Evolutionary conservation across 2,888 invertebrate species (phyloP), one percentile per base, ranked within the genome.

Genomic region (Apamea sordens): DNA sequence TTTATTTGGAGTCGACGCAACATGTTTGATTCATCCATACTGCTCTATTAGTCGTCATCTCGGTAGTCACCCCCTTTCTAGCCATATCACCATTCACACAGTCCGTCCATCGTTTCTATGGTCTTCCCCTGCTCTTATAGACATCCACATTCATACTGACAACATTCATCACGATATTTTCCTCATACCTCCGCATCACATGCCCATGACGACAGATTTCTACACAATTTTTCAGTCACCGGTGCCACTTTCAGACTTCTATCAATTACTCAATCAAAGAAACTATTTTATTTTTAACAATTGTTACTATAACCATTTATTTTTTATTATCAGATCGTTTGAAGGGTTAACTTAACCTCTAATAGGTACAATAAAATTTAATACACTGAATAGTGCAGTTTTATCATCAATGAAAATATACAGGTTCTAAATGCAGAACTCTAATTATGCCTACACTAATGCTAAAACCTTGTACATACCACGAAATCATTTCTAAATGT

Each of bases 381-480:
- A 24, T 65, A 28, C 50, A 53, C 36, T 41, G 8, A 28, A 61
- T 28, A 13, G n/a, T 53, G 50, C 28, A 53, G 41, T 41, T 53
- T 28, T 8, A 67, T 24, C 8, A 41, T 10, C 13, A 53, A 53
- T 67, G 6, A 41, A 59, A 21, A 65, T 44, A 36, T 36, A 32
- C 15, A 28, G 63, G 6, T 4, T 71, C 47, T 71, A 78, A 79
- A 63, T 44, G 3, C 21, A n/a, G 21, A 53, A 67, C n/a, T 41
- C 21, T n/a, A 36, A n/a, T 50, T 41, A 50, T 2, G 21, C 21
- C 13, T 28, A 3, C 44, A 36, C 61, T 80, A 80, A 79, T 79
- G 79, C 32, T 44, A 3, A 72, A 79, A n/a, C 50, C 53, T 32
- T 72, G 79, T 79, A 36, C 15, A 64, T 18, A 32, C 5, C n/a